Percentiles rank a stretch among this genome's conserved stretches.
These are phyloP conservation scores for Neoseiulus cucumeris DNA, from an alignment of 1,140 invertebrate species.

Conservation along the genomic window DNA sequence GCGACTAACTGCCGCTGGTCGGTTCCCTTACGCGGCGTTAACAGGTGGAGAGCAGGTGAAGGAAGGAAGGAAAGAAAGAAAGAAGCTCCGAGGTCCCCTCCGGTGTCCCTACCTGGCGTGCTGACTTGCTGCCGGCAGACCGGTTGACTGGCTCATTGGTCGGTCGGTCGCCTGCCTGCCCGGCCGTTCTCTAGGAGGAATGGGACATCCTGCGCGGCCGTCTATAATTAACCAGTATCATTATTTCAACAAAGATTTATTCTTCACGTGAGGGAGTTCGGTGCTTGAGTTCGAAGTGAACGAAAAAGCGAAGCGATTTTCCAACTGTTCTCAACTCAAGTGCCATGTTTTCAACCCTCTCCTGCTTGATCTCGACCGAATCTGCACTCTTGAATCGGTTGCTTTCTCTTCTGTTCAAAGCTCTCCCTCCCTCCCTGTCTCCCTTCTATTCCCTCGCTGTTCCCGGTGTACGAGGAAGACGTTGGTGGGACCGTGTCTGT, in stretches of 20 bases:
- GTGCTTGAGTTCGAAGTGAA: too few relatives aligned
- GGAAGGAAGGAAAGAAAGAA: neutral
- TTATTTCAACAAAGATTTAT: slow-evolving; percentile 11
- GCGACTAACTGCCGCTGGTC: neutral
- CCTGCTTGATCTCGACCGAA: too few relatives aligned
- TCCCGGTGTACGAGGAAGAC: too few relatives aligned
- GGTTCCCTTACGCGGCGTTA: neutral
- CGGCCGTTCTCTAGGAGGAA: neutral
- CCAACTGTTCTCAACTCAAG: too few relatives aligned
- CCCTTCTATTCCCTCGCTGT: too few relatives aligned
- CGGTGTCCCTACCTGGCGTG: slow-evolving; percentile 2
- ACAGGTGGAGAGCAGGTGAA: neutral
- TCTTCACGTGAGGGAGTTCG: slow-evolving; percentile 2
- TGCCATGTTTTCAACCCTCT: too few relatives aligned
- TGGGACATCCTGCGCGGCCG: neutral
- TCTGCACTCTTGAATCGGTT: too few relatives aligned
- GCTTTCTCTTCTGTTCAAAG: too few relatives aligned
- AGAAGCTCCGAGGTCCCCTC: neutral
- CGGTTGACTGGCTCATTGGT: neutral
- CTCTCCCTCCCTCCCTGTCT: too few relatives aligned
- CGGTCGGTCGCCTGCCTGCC: neutral
- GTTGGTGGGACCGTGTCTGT: too few relatives aligned
- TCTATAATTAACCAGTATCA: slow-evolving; percentile 11
- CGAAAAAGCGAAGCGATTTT: too few relatives aligned
- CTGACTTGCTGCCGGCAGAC: neutral